A percentile compares a stretch with the other conserved stretches of the same genome.
Conservation (phyloP, 2,797 vertebrate species). For the Phalloptychus januarius region DNA sequence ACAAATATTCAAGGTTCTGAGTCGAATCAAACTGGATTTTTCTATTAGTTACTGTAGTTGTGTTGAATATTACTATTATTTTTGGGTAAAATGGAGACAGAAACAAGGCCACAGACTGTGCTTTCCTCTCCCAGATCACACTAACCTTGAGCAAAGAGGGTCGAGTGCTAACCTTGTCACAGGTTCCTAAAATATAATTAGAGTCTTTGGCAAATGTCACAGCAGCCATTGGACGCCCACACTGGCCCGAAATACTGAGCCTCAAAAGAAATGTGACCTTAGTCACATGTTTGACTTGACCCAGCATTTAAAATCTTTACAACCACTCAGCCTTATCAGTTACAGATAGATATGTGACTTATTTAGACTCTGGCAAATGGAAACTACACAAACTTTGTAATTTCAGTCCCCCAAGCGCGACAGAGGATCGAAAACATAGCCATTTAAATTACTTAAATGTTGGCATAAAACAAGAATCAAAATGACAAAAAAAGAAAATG, state of each 20-base stretch:
- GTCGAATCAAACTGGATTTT: not conserved
- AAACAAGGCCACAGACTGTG: not conserved
- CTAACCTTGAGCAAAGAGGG: slow-evolving; percentile 49
- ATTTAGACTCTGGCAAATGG: slow-evolving; percentile 15
- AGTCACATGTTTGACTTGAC: slow-evolving; percentile 36
- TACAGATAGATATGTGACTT: slow-evolving; percentile 48
- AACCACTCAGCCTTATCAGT: slow-evolving; percentile 27
- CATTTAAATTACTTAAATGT: not conserved
- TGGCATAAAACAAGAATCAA: not conserved
- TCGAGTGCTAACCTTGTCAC: slow-evolving; percentile 41
- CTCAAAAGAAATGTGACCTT: slow-evolving; percentile 51
- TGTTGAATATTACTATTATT: slow-evolving; percentile 9
- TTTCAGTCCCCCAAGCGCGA: not conserved
- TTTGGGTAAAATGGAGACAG: not conserved
- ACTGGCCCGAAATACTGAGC: slow-evolving; percentile 17
- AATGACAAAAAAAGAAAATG: not conserved
- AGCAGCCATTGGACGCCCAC: slow-evolving; percentile 12
- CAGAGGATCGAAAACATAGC: slow-evolving; percentile 2
- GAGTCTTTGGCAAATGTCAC: slow-evolving; percentile 42
- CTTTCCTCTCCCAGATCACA: slow-evolving; percentile 8
- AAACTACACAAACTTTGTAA: slow-evolving; percentile 14
- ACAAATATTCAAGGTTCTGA: not conserved
- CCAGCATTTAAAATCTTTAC: slow-evolving; percentile 30
- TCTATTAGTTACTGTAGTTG: not conserved
- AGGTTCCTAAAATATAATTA: slow-evolving; percentile 65